These are phyloP conservation scores for Jaculus jaculus DNA, from an alignment of 2,113 vertebrate genomes.

Conservation along the genomic window DNA sequence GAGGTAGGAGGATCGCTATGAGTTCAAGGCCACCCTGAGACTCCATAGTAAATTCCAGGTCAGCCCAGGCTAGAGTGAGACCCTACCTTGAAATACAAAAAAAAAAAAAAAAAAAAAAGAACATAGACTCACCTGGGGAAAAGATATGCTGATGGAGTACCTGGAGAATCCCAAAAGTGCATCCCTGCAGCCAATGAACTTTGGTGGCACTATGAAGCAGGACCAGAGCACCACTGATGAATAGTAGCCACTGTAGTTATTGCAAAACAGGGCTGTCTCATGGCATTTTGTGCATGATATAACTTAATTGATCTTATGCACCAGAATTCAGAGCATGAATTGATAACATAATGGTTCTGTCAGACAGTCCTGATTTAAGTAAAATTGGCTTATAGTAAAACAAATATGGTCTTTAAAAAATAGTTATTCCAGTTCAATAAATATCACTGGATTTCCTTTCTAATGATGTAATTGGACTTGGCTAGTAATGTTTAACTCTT, in stretches of 20 bases:
- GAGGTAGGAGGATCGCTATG: too few species aligned
- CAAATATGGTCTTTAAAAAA: neutral
- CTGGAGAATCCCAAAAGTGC: neutral
- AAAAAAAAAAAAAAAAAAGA: too few species aligned
- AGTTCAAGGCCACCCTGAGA: too few species aligned
- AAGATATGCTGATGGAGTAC: neutral
- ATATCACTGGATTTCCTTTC: neutral
- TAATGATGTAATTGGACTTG: neutral
- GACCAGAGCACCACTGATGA: neutral
- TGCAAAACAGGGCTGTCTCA: neutral
- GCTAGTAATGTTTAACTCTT: neutral
- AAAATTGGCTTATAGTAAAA: too few species aligned
- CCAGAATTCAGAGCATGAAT: neutral
- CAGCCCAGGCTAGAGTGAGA: too few species aligned
- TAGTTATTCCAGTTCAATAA: neutral
- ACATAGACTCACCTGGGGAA: too few species aligned
- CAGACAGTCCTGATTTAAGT: too few species aligned
- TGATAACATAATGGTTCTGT: neutral
- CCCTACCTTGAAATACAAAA: too few species aligned
- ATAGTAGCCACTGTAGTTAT: neutral
- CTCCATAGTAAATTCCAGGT: too few species aligned
- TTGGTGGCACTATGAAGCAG: too few species aligned
- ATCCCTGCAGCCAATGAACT: neutral
- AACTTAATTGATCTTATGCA: neutral
- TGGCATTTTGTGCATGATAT: neutral